phyloP scores from a whole-genome alignment of 2,113 vertebrate genomes.

The Phylloscopus trochiloides region DNA sequence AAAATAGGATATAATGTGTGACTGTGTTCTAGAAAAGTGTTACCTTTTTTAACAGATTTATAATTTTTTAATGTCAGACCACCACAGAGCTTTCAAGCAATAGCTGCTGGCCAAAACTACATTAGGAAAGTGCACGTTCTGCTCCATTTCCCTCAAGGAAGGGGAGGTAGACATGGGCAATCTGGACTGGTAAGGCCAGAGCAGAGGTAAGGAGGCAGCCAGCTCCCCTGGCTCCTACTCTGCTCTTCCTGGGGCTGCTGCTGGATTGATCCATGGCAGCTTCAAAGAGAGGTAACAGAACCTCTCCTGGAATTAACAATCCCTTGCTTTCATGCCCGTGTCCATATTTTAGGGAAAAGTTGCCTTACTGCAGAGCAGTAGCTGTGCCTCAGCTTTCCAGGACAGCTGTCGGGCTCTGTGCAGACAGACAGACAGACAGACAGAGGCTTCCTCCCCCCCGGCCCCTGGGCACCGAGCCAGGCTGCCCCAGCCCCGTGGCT shows the following conservation, averaged over 20 bases:
- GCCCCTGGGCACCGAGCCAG: neutral
- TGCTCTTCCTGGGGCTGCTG: neutral
- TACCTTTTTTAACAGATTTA: conserved; percentile 60
- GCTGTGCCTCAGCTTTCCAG: neutral
- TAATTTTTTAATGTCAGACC: conserved; percentile 62
- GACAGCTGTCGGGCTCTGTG: neutral
- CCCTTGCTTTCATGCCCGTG: neutral
- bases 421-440: neutral
- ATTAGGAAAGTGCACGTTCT: conserved; percentile 21
- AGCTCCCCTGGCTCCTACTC: neutral
- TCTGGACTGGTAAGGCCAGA: neutral
- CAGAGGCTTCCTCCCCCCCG: neutral
- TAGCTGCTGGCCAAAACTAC: conserved; percentile 48
- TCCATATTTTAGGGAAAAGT: neutral
- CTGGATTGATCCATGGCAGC: neutral
- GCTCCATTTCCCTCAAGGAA: conserved; percentile 43
- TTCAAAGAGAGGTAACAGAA: neutral
- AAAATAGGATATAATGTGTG: conserved; percentile 54
- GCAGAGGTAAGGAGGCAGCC: neutral
- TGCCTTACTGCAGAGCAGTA: neutral
- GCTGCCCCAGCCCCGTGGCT: neutral
- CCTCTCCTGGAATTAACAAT: neutral
- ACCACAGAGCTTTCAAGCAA: conserved; percentile 49
- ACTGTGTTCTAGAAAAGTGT: conserved; percentile 57
- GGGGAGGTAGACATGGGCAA: neutral